These are phyloP conservation scores for Mycalesis mineus DNA, from an alignment of 2,888 invertebrate species.

Conservation along the genomic window DNA sequence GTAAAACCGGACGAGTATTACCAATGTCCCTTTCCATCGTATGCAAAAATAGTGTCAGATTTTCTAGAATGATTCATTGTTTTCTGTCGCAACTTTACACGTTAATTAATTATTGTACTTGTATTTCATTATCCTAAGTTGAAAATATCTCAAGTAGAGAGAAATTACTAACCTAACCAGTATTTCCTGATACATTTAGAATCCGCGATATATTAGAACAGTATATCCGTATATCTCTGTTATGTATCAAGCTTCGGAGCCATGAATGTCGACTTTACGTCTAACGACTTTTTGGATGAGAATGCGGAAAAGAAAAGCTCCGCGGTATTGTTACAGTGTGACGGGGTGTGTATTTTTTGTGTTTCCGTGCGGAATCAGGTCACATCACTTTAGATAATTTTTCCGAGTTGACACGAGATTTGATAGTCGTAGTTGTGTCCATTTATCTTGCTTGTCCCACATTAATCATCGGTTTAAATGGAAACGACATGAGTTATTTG, in stretches of 20 bases:
- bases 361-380: slow-evolving; percentile 9
- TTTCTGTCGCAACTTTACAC: too few species aligned
- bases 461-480: background rate
- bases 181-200: too few species aligned
- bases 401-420: slow-evolving; percentile 4
- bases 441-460: background rate
- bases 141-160: too few species aligned
- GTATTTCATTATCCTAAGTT: too few species aligned
- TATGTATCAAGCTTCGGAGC: slow-evolving; percentile 2
- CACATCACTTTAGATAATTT: slow-evolving; percentile 6
- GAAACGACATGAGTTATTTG: background rate
- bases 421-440: background rate
- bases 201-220: too few species aligned
- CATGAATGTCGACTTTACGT: slow-evolving; percentile 8
- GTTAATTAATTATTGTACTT: too few species aligned
- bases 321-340: slow-evolving; percentile 20
- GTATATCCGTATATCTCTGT: background rate
- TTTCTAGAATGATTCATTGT: too few species aligned
- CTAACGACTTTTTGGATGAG: slow-evolving; percentile 13
- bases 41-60: too few species aligned
- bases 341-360: slow-evolving; percentile 15
- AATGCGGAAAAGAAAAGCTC: slow-evolving; percentile 20
- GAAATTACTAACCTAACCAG: too few species aligned
- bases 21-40: too few species aligned
- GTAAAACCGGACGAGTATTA: too few species aligned